These are phyloP conservation scores for Epinephelus cyanopodus DNA, from an alignment of 2,113 vertebrate genomes.

Conservation along the genomic window DNA sequence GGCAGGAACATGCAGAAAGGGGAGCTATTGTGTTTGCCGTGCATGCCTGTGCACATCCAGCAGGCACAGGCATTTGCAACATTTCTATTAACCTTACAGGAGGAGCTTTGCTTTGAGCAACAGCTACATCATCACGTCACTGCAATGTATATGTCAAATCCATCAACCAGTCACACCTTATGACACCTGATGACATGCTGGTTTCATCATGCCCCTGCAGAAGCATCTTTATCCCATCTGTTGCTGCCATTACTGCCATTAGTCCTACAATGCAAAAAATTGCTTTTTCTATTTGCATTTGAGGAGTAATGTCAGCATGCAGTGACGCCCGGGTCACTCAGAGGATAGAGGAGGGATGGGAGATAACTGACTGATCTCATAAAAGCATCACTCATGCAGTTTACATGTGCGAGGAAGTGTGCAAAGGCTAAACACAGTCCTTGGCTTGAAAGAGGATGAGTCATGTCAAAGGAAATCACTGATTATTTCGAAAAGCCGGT, in stretches of 20 bases:
- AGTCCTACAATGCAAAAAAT: neutral
- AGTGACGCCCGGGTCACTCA: conserved; percentile 15
- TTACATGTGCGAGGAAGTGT: conserved; percentile 28
- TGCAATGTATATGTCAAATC: conserved; percentile 26
- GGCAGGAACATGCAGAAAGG: conserved; percentile 9
- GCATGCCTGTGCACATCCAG: conserved; percentile 13
- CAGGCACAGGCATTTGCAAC: conserved; percentile 6
- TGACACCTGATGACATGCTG: conserved; percentile 48
- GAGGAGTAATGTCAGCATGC: conserved; percentile 9
- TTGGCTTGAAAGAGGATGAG: conserved; percentile 25
- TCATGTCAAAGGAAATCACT: conserved; percentile 55
- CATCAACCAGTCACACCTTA: conserved; percentile 41
- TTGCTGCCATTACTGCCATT: conserved; percentile 3
- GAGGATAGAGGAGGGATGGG: neutral
- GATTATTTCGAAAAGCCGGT: conserved; percentile 49
- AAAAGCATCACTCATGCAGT: conserved; percentile 38
- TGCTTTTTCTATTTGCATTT: conserved; percentile 24
- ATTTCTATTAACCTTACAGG: conserved; percentile 11
- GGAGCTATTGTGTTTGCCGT: conserved; percentile 29
- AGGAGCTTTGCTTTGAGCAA: conserved; percentile 5
- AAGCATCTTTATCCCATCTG: conserved; percentile 10
- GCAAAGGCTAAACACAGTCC: conserved; percentile 44
- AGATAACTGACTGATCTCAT: conserved; percentile 31
- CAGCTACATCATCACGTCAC: conserved; percentile 23
- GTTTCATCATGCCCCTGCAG: conserved; percentile 34